A percentile compares a stretch with the other conserved stretches of the same genome.
Evolutionary conservation across 2,113 vertebrate species (phyloP).

Genomic region (Apodemus speciosus): DNA sequence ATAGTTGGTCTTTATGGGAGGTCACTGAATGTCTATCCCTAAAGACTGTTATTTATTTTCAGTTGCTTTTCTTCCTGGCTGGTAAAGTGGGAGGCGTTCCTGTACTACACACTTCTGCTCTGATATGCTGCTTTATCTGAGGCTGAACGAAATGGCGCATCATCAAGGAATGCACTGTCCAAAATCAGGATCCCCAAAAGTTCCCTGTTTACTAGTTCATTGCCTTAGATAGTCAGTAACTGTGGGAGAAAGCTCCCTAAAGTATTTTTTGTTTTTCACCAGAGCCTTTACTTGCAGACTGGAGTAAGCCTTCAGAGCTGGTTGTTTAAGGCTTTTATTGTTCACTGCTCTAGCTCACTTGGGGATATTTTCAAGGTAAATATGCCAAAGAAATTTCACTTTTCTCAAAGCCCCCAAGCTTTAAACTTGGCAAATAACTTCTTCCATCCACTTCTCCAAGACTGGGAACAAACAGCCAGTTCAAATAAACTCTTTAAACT

Average conservation of each 20-base stretch:
- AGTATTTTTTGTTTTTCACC: neutral
- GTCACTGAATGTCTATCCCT: neutral
- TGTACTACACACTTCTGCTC: neutral
- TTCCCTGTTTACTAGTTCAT: neutral
- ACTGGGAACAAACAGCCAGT: neutral
- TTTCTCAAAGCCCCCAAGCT: conserved; percentile 6
- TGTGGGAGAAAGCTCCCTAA: neutral
- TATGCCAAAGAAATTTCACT: conserved; percentile 29
- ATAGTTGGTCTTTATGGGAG: neutral
- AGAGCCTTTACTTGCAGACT: neutral
- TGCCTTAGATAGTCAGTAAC: neutral
- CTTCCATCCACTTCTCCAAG: neutral
- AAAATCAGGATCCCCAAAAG: neutral
- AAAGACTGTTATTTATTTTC: neutral
- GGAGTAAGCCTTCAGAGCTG: neutral
- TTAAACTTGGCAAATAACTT: conserved; percentile 18
- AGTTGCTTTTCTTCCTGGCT: neutral
- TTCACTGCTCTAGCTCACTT: neutral
- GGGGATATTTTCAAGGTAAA: conserved; percentile 21
- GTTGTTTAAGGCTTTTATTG: conserved; percentile 29
- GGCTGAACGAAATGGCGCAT: neutral
- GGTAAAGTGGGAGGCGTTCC: neutral
- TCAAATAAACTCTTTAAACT: conserved; percentile 46
- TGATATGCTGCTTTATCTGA: neutral
- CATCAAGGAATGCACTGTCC: neutral